Conservation (phyloP, 2,113 vertebrate genomes). For the Meriones unguiculatus region DNA sequence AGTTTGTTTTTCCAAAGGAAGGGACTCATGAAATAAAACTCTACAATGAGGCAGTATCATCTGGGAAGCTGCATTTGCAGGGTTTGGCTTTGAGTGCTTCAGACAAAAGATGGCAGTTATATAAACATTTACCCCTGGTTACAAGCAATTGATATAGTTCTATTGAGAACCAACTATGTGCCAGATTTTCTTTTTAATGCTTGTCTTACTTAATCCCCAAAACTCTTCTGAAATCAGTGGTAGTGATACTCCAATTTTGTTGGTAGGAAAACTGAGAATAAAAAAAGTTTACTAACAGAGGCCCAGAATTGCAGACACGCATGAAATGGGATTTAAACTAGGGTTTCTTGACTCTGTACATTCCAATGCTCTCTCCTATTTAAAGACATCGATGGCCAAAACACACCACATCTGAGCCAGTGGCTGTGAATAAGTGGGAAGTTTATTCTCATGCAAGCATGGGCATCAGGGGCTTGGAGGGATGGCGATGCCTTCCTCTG, state of each 20-base stretch:
- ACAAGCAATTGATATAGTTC: not conserved
- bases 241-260: not conserved
- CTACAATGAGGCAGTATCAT: not conserved
- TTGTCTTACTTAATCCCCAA: not conserved
- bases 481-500: not conserved
- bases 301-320: not conserved
- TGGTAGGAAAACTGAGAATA: not conserved
- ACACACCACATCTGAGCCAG: not conserved
- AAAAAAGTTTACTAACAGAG: not conserved
- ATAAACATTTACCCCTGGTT: not conserved
- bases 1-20: constrained; percentile 54
- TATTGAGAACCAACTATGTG: not conserved
- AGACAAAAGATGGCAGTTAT: not conserved
- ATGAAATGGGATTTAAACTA: not conserved
- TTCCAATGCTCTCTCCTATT: not conserved
- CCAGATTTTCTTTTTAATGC: not conserved
- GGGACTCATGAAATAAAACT: not conserved
- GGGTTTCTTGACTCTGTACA: not conserved
- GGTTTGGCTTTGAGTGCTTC: constrained; percentile 18
- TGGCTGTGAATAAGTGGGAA: not conserved
- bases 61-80: not conserved
- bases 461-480: not conserved
- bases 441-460: not conserved
- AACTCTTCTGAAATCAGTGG: not conserved
- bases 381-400: not conserved